These are phyloP conservation scores for Coendou prehensilis DNA, from an alignment of 2,797 vertebrate species.

Conservation along the genomic window DNA sequence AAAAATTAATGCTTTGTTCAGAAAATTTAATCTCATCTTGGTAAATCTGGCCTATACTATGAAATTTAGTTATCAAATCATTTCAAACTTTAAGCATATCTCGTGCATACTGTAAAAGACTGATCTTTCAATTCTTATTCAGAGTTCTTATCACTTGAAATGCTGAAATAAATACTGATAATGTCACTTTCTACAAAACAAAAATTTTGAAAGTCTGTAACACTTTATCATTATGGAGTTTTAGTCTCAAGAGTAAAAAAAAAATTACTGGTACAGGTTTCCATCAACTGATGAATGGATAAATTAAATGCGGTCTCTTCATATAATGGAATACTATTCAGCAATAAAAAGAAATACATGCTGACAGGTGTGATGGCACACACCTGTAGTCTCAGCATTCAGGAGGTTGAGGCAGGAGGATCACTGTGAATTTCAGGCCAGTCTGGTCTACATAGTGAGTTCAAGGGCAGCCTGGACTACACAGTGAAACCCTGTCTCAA, in stretches of 20 bases:
- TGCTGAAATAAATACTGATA: slow-evolving; percentile 13
- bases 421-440: not conserved
- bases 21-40: slow-evolving; percentile 24
- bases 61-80: slow-evolving; percentile 49
- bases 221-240: slow-evolving; percentile 51
- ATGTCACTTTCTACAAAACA: not conserved
- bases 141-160: slow-evolving; percentile 50
- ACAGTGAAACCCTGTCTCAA: not conserved
- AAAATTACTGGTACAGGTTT: not conserved
- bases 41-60: slow-evolving; percentile 53
- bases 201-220: not conserved
- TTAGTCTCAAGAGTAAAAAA: slow-evolving; percentile 47
- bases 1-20: slow-evolving; percentile 54
- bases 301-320: slow-evolving; percentile 1
- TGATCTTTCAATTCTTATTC: slow-evolving; percentile 34
- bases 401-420: not conserved
- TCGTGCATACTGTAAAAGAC: slow-evolving; percentile 22
- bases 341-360: slow-evolving; percentile 38
- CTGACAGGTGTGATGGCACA: not conserved
- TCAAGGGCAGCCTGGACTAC: not conserved
- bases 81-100: slow-evolving; percentile 43
- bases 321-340: not conserved
- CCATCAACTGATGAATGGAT: not conserved
- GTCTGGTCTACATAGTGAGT: not conserved
- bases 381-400: not conserved